phyloP scores from a whole-genome alignment of 2,797 vertebrate species.

The Labroides dimidiatus region DNA sequence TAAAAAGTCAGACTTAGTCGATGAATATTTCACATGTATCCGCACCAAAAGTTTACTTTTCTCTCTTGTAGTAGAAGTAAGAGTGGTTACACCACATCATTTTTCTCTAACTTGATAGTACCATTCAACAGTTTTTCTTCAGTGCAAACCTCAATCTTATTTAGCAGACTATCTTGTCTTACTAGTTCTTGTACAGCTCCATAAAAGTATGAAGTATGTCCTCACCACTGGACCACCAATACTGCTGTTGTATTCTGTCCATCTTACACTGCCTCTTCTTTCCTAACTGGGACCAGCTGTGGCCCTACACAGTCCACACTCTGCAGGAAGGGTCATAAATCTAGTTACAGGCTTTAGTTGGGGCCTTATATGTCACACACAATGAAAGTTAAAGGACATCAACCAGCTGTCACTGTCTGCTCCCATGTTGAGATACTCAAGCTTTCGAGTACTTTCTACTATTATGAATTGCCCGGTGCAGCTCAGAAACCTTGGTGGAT shows the following conservation, averaged over 20 bases:
- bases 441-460: slow-evolving; percentile 49
- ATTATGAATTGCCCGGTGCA: slow-evolving; percentile 39
- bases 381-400: slow-evolving; percentile 53
- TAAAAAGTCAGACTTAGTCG: background rate
- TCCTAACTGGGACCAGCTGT: slow-evolving; percentile 57
- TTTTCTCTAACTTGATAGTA: too few species aligned
- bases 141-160: too few species aligned
- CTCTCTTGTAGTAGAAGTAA: too few species aligned
- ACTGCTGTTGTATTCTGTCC: slow-evolving; percentile 3
- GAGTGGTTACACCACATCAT: too few species aligned
- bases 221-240: slow-evolving; percentile 5
- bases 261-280: slow-evolving; percentile 28
- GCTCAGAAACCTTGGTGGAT: slow-evolving; percentile 34
- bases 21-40: background rate
- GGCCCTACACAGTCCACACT: slow-evolving; percentile 43
- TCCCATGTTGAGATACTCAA: slow-evolving; percentile 48
- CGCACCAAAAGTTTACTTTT: too few species aligned
- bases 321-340: slow-evolving; percentile 59
- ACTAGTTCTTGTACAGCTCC: background rate
- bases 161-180: too few species aligned
- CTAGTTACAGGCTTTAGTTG: slow-evolving; percentile 55
- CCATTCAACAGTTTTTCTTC: too few species aligned
- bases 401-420: slow-evolving; percentile 68
- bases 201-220: background rate
- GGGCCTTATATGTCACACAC: slow-evolving; percentile 65